Conservation (phyloP, 2,888 invertebrate species). For the Chrysomela aeneicollis region DNA sequence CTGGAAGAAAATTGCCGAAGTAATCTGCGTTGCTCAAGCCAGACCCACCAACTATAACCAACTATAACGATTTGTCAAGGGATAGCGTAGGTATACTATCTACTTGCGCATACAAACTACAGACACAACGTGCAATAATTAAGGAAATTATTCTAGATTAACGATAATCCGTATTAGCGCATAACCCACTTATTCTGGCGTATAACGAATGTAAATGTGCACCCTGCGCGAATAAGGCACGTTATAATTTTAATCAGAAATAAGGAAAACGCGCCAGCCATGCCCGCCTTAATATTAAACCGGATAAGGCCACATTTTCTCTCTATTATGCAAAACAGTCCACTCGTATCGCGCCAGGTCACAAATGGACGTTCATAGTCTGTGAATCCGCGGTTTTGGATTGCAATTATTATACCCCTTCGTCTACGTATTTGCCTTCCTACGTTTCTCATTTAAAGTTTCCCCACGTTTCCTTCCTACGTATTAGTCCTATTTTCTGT, state of each 20-base stretch:
- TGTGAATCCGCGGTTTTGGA: conserved; percentile 17
- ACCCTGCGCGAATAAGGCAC: conserved; percentile 16
- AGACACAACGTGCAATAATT: conserved; percentile 32
- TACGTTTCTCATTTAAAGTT: conserved; percentile 20
- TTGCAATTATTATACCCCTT: conserved; percentile 16
- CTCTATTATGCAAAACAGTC: conserved; percentile 46
- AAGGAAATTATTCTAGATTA: conserved; percentile 35
- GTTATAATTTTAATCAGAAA: conserved; percentile 37
- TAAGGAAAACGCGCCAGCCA: conserved; percentile 29
- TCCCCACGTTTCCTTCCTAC: conserved; percentile 14
- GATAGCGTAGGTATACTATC: conserved; percentile 24
- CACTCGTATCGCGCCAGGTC: conserved; percentile 19
- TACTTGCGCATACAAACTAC: conserved; percentile 25
- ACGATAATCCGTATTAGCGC: conserved; percentile 35
- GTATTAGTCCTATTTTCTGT: conserved; percentile 17
- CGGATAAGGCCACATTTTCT: conserved; percentile 43
- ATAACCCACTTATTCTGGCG: conserved; percentile 28
- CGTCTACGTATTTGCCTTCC: background rate
- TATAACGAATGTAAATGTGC: conserved; percentile 23
- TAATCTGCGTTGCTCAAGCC: background rate
- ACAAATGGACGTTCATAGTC: conserved; percentile 5
- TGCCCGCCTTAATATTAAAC: conserved; percentile 26
- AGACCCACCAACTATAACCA: background rate
- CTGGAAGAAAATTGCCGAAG: background rate
- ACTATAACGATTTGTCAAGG: conserved; percentile 26